Base-by-base conservation (phyloP, 2,797 vertebrate genomes). In the Acipenser ruthenus region DNA sequence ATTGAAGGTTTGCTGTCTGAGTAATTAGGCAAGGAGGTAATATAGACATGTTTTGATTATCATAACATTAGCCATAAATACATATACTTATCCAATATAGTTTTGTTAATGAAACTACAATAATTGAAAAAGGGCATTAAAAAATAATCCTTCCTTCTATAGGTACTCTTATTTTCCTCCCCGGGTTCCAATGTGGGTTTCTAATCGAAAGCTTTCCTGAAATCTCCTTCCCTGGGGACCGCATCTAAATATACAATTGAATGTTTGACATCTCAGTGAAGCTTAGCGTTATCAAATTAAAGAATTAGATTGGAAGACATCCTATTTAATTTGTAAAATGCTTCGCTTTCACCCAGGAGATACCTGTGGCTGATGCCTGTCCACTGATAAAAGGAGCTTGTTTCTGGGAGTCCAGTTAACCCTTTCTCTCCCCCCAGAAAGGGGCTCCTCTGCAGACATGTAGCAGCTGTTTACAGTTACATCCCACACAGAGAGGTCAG, bases 281-380 rank as follows among this genome's bases (percentile, higher is more conserved):
- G 82, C 79, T 79, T 80, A 77, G 77, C 64, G 1, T 83, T 79
- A 86, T 84, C 80, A 86, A 82, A 86, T 85, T 78, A 84, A 76
- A 79, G 78, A 79, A 73, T 84, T 83, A 77, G 71, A 74, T 73
- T 13, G 59, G 78, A 76, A 76, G 81, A 78, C 75, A 84, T 85
- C 82, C 79, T 76, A 83, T 86, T 85, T 79, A 74, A 80, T 72
- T 75, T 74, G 81, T 81, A 81, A 81, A 83, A 82, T 23, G 69
- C 74, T 63, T 58, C 72, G 78, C 73, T 75, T 60, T 72, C 23
- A 15, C 60, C 73, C 72, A 67, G 71, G 73, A 68, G 55, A 74
- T 73, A 74, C 55, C 73, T 69, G 70, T 68, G 70, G 15, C 74
- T 60, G 60, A 72, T 67, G 9, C 4, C 62, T n/a, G 8, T 51